Evolutionary conservation across 1,140 invertebrate species (phyloP), one percentile per base, ranked within the genome.

Genomic region (Protaetia brevitarsis): DNA sequence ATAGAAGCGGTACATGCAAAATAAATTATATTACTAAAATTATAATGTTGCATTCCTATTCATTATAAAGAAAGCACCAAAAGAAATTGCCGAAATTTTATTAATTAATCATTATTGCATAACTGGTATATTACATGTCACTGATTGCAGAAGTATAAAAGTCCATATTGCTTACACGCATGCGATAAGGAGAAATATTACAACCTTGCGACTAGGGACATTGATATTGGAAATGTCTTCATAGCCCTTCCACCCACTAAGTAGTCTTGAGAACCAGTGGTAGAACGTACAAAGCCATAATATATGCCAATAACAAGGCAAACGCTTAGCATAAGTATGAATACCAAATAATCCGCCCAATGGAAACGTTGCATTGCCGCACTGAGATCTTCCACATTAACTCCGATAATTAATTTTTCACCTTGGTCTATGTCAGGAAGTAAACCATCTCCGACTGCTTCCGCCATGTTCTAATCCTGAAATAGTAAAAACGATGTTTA

Each of bases 231-330:
- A 68, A 93, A 83, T 5, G 89, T 81, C 56, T 85, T 85, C 92
- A 96, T 93, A 67, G 89, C 88, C 66, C 90, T 84, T 5, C 91
- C 92, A 0, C 91, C 93, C 68, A 95, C 87, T 16, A 96, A 80
- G 76, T 95, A 96, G 68, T 94, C 91, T 57, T 87, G 85, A 0
- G 85, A 85, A 26, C 83, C 84, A 62, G 84, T 83, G 37, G 88
- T 86, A 41, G 87, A 85, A 58, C 88, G 87, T 28, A 86, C 81
- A 64, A 90, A 89, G 4, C 89, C 91, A 75, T 91, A 93, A 75
- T 91, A 93, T 7, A 94, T 72, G 0, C 93, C 93, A 36, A 95
- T 89, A 0, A 81, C 79, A 4, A 89, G 84, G 66, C 90, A 93
- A 8, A 87, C 80, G 2, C 83, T 68, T 41, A 94, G 76, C 90